Conservation (phyloP, 2,797 vertebrate genomes). For the Strix occidentalis region DNA sequence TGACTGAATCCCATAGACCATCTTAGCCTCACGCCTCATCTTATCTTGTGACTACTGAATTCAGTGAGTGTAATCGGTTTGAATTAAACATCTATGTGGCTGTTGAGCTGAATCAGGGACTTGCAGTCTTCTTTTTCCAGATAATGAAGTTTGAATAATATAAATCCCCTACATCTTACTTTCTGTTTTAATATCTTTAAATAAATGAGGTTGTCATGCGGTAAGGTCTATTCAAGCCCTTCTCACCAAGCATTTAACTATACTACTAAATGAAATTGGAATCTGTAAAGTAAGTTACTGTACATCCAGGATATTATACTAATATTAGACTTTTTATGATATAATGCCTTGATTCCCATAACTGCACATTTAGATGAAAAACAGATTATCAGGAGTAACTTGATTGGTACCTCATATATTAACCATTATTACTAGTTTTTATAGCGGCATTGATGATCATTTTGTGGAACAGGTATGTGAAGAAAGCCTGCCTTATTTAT, state of each 20-base stretch:
- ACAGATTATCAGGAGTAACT: background rate
- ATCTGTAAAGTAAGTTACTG: background rate
- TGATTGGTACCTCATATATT: background rate
- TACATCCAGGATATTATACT: background rate
- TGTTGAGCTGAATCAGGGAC: background rate
- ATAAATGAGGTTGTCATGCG: background rate
- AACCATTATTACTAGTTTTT: background rate
- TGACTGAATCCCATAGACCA: background rate
- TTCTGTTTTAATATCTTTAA: background rate
- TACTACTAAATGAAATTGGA: background rate
- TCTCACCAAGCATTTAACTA: background rate
- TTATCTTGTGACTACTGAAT: background rate
- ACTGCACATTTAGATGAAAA: background rate
- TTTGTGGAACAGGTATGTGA: background rate
- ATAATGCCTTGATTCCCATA: background rate
- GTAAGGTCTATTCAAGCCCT: background rate
- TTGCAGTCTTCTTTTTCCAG: background rate
- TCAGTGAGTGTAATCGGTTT: background rate
- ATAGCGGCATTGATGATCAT: background rate
- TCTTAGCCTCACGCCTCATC: background rate
- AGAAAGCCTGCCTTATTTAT: background rate
- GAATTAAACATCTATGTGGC: background rate
- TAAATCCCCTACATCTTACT: background rate
- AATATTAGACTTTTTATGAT: background rate
- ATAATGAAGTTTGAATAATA: background rate